These are phyloP conservation scores for Phylloscopus trochilus DNA, from an alignment of 2,113 vertebrate genomes.

Conservation along the genomic window DNA sequence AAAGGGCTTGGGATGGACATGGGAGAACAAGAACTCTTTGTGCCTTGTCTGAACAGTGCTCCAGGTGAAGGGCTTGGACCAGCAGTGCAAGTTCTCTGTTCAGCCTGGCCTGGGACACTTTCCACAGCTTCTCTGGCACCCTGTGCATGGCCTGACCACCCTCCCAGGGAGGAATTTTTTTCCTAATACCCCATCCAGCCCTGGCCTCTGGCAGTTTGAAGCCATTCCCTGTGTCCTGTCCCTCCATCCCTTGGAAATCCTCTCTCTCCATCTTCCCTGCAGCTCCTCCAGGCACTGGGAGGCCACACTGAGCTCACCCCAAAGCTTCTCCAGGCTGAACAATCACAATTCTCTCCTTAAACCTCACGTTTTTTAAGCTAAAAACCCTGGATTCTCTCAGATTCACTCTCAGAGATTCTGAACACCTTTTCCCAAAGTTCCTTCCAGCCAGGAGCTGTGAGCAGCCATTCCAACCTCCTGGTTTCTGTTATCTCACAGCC, in stretches of 20 bases:
- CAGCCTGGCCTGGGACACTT: background rate
- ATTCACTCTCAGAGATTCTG: background rate
- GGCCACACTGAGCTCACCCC: fast-evolving
- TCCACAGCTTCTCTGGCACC: background rate
- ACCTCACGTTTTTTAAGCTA: fast-evolving
- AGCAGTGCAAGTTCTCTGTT: fast-evolving
- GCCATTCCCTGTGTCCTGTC: background rate
- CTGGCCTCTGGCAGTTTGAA: fast-evolving
- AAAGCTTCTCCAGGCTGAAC: background rate
- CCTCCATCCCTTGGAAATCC: background rate
- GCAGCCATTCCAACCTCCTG: background rate
- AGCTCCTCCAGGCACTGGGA: background rate
- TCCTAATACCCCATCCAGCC: fast-evolving
- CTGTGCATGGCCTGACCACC: background rate
- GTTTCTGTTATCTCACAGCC: background rate
- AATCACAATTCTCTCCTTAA: background rate
- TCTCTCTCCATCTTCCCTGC: background rate
- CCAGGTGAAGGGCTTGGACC: fast-evolving
- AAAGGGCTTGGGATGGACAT: fast-evolving
- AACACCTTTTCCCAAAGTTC: background rate
- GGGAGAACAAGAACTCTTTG: background rate
- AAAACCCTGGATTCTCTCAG: background rate
- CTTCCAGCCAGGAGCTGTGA: background rate
- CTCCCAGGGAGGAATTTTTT: fast-evolving
- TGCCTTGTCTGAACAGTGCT: fast-evolving